phyloP scores from a whole-genome alignment of 1,140 invertebrate species.

The Aleiodes sp. region DNA sequence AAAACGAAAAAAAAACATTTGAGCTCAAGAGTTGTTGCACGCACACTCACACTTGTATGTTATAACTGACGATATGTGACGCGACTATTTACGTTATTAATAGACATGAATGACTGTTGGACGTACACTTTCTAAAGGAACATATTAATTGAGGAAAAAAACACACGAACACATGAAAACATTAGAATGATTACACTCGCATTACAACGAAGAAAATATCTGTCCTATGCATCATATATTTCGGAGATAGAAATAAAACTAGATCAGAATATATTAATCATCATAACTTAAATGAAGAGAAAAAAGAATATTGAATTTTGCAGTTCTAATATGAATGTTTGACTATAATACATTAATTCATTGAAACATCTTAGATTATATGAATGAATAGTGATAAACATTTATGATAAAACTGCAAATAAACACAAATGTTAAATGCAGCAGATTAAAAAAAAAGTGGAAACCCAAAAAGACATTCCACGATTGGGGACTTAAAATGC shows the following conservation, averaged over 20 bases:
- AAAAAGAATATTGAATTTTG: constrained; percentile 29
- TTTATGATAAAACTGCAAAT: constrained; percentile 42
- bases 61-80: neutral
- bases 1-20: too few relatives aligned
- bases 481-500: constrained; percentile 64
- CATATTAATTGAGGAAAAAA: too few relatives aligned
- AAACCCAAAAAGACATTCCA: constrained; percentile 63
- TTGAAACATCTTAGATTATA: constrained; percentile 60
- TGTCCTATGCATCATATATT: constrained; percentile 46
- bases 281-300: constrained; percentile 21
- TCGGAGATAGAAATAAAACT: constrained; percentile 14
- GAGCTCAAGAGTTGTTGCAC: constrained; percentile 29
- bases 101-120: neutral
- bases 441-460: constrained; percentile 49
- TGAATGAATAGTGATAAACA: constrained; percentile 43
- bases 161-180: neutral
- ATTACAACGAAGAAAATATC: constrained; percentile 54
- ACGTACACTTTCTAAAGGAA: too few relatives aligned
- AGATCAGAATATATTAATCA: neutral
- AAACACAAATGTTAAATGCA: constrained; percentile 47
- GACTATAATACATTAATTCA: constrained; percentile 58
- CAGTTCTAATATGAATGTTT: constrained; percentile 55
- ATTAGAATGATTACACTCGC: neutral
- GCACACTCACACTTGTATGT: constrained; percentile 17
- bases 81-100: neutral